A percentile compares a stretch with the other conserved stretches of the same genome.
These are phyloP conservation scores for Romanomermis culicivorax DNA, from an alignment of 2,888 invertebrate species.

Conservation along the genomic window DNA sequence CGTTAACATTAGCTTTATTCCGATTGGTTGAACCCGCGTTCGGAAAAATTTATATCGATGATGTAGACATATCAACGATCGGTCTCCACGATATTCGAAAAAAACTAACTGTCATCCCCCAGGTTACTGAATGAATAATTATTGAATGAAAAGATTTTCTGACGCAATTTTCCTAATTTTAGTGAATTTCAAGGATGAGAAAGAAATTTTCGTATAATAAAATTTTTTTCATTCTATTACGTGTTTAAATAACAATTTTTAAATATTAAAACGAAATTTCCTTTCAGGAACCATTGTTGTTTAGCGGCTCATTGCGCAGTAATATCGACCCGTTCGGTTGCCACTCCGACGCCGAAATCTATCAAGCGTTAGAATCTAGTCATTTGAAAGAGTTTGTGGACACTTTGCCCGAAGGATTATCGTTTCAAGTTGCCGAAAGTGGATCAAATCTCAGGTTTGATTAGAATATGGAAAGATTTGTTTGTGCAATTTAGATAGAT, in stretches of 20 bases:
- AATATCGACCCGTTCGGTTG: conserved; percentile 73
- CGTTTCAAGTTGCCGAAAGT: conserved; percentile 66
- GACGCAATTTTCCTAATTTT: too few species aligned
- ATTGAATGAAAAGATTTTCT: too few species aligned
- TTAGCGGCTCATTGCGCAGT: conserved; percentile 67
- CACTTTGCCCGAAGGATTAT: conserved; percentile 50
- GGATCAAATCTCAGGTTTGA: conserved; percentile 49
- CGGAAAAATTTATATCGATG: conserved; percentile 24
- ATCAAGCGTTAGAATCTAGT: conserved; percentile 65
- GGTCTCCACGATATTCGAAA: conserved; percentile 2
- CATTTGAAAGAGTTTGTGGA: conserved; percentile 66
- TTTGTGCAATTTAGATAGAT: background rate
- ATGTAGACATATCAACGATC: conserved; percentile 12
- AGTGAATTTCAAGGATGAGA: too few species aligned
- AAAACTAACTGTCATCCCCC: conserved; percentile 6
- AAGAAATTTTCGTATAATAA: too few species aligned
- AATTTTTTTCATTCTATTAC: too few species aligned
- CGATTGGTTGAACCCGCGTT: conserved; percentile 25
- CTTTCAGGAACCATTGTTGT: conserved; percentile 65
- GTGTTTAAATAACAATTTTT: too few species aligned
- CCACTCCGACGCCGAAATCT: conserved; percentile 58
- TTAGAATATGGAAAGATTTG: background rate
- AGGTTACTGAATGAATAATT: too few species aligned
- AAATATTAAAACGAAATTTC: too few species aligned
- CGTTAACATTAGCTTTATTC: conserved; percentile 25